These are phyloP conservation scores for Oncorhynchus keta DNA, from an alignment of 2,113 vertebrate genomes.

Conservation along the genomic window DNA sequence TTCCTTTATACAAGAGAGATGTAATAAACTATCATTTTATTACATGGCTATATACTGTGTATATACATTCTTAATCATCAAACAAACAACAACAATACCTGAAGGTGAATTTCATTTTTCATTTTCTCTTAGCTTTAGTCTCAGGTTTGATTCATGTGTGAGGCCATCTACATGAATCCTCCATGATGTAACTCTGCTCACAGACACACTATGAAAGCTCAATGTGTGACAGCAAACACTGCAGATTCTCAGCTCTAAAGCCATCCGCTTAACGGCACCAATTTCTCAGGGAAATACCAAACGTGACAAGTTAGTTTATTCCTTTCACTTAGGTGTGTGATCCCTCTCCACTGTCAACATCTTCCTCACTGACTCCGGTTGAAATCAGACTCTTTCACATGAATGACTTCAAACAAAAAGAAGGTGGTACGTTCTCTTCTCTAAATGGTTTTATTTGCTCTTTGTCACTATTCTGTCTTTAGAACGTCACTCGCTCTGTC, in stretches of 20 bases:
- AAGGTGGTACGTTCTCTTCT: not conserved
- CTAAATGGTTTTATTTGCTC: not conserved
- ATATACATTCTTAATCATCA: too few species aligned
- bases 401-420: not conserved
- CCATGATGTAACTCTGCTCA: too few species aligned
- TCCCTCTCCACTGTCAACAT: not conserved
- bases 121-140: too few species aligned
- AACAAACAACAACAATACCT: too few species aligned
- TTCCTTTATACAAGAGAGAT: too few species aligned
- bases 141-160: too few species aligned
- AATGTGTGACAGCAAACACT: too few species aligned
- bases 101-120: too few species aligned
- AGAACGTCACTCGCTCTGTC: not conserved
- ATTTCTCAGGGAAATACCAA: not conserved
- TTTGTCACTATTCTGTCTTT: slow-evolving; percentile 7
- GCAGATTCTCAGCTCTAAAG: not conserved
- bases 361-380: not conserved
- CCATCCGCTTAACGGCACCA: not conserved
- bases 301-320: not conserved
- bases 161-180: too few species aligned
- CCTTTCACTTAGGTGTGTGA: not conserved
- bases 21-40: too few species aligned
- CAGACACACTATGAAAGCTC: too few species aligned
- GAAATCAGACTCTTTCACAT: not conserved
- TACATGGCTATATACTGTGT: too few species aligned